A percentile compares a stretch with the other conserved stretches of the same genome.
These are phyloP conservation scores for Epicampocera succincta DNA, from an alignment of 2,888 invertebrate species.

Conservation along the genomic window DNA sequence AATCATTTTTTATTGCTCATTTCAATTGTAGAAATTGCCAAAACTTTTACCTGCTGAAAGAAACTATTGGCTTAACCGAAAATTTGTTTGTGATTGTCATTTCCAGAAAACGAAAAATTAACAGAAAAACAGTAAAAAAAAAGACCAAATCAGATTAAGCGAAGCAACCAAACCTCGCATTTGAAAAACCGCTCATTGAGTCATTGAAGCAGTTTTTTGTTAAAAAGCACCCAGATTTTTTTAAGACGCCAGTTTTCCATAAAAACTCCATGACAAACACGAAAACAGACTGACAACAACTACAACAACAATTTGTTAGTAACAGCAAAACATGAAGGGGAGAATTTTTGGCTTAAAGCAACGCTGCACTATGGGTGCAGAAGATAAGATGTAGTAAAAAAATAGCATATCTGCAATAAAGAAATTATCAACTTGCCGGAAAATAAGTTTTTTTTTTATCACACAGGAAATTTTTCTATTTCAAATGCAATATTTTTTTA, in stretches of 20 bases:
- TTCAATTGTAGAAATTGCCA: too few relatives aligned
- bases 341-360: constrained; percentile 16
- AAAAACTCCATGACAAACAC: constrained; percentile 9
- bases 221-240: not conserved
- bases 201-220: constrained; percentile 1
- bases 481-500: too few relatives aligned
- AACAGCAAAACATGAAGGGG: not conserved
- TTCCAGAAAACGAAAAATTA: too few relatives aligned
- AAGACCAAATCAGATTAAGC: too few relatives aligned
- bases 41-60: too few relatives aligned
- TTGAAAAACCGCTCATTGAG: not conserved
- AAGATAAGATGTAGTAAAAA: too few relatives aligned
- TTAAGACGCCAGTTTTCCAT: constrained; percentile 49
- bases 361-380: constrained; percentile 2
- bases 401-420: too few relatives aligned
- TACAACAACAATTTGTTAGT: constrained; percentile 11
- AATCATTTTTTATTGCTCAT: too few relatives aligned
- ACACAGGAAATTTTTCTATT: too few relatives aligned
- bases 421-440: not conserved
- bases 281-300: not conserved
- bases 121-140: too few relatives aligned
- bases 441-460: not conserved
- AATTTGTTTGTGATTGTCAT: too few relatives aligned
- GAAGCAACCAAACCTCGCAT: not conserved
- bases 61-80: too few relatives aligned